phyloP scores from a whole-genome alignment of 2,113 vertebrate species.

The Microcebus jonahi region DNA sequence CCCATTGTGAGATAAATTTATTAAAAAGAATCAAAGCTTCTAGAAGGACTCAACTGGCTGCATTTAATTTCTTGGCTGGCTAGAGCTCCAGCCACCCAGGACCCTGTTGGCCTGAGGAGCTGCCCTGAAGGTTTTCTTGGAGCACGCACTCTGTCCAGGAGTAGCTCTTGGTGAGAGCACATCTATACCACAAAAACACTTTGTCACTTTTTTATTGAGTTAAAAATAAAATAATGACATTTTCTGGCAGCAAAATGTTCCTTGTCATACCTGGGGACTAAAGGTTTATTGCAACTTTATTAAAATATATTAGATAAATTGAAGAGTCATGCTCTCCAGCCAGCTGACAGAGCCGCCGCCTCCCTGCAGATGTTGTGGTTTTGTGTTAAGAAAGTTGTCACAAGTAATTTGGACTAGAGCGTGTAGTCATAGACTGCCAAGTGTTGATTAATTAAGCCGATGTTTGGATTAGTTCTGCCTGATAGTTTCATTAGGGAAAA shows the following conservation, averaged over 20 bases:
- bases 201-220: conserved; percentile 53
- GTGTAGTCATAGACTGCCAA: conserved; percentile 85
- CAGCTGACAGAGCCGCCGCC: conserved; percentile 66
- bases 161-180: background rate
- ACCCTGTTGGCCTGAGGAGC: background rate
- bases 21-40: background rate
- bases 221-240: conserved; percentile 76
- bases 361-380: conserved; percentile 82
- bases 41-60: background rate
- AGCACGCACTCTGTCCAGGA: background rate
- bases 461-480: conserved; percentile 92
- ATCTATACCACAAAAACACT: background rate
- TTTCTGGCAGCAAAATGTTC: conserved; percentile 71
- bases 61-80: background rate
- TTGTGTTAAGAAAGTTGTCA: conserved; percentile 89
- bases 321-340: conserved; percentile 61
- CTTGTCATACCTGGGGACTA: conserved; percentile 60
- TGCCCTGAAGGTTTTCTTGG: background rate
- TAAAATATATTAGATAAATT: conserved; percentile 82
- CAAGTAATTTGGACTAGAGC: conserved; percentile 85
- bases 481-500: conserved; percentile 89
- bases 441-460: conserved; percentile 90
- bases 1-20: background rate
- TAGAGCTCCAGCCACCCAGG: background rate
- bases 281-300: conserved; percentile 80